Base-by-base conservation (phyloP, 2,888 invertebrate genomes). In the Agonopterix subpropinquella region DNA sequence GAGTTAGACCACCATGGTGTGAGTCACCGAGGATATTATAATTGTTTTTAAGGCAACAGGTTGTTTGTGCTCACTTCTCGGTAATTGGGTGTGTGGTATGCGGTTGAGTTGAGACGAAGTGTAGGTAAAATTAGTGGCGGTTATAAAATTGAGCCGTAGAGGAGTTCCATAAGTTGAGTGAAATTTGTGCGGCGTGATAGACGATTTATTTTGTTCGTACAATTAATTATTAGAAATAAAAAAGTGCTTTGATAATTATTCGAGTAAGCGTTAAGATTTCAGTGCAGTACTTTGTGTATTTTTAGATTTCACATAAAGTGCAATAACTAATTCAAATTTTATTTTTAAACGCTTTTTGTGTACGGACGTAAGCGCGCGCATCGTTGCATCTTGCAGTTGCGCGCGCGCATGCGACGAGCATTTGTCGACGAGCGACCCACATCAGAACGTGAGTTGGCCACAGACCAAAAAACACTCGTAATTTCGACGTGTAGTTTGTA, bases 371-470 rank as follows among this genome's bases (percentile, higher is more conserved):
- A 28, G 28, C 28, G 28, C 28, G 28, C 41, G 47, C 13, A 9
- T 11, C 13, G 13, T 18, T 45, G 42, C 47, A 42, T 35, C 11
- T 36, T 42, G 47, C 42, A 42, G 11, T 8, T 35, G 42, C 43
- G 39, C 35, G 18, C 11, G 45, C 45, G 47, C 15, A 36, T n/a
- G 45, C 36, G 47, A 44, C 46, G 57, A 13, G 11, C 42, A 8
- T n/a, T 8, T 11, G 50, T 51, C 18, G 51, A 44, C 47, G 49
- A 44, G 37, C 56, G 53, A 51, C 67, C 69, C 67, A 70, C 65
- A 71, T 71, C 64, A 60, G 59, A 62, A 78, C 79, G 80, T 79
- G 80, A 80, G 77, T 80, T 81, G 80, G 80, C 74, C 63, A 52
- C 64, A 64, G 57, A 79, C 73, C 80, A 81, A 80, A 80, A 80